These are phyloP conservation scores for Rallus limicola DNA, from an alignment of 2,113 vertebrate genomes.

Conservation along the genomic window DNA sequence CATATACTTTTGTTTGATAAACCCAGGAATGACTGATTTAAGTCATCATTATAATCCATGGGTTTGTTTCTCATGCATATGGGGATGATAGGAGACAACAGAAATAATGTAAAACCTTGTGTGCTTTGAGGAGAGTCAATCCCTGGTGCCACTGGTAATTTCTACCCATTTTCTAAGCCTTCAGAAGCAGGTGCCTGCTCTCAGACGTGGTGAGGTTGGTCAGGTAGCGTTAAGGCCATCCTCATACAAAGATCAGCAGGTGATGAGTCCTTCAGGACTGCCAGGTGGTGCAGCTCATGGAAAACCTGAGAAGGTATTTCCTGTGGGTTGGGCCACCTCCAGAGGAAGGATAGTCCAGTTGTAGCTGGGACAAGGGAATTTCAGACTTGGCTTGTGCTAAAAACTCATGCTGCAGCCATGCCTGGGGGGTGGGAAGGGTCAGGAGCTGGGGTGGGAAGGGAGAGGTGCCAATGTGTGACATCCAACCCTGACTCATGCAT, in stretches of 20 bases:
- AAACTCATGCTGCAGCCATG: accelerated
- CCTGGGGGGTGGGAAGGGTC: background rate
- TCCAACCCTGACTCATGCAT: accelerated
- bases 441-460: background rate
- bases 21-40: background rate
- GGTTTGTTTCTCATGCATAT: background rate
- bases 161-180: background rate
- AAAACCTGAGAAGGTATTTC: background rate
- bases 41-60: background rate
- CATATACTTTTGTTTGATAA: background rate
- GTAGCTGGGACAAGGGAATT: background rate
- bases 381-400: background rate
- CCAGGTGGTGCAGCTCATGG: background rate
- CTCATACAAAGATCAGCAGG: background rate
- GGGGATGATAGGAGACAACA: background rate
- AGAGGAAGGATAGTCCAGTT: background rate
- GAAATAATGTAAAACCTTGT: background rate
- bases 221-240: background rate
- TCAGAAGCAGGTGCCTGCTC: background rate
- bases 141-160: background rate
- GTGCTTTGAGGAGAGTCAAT: background rate
- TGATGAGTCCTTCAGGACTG: background rate
- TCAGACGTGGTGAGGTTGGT: background rate
- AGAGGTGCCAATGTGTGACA: background rate
- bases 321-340: background rate